Conservation (phyloP, 2,888 invertebrate species). For the Uropetala carovei region DNA sequence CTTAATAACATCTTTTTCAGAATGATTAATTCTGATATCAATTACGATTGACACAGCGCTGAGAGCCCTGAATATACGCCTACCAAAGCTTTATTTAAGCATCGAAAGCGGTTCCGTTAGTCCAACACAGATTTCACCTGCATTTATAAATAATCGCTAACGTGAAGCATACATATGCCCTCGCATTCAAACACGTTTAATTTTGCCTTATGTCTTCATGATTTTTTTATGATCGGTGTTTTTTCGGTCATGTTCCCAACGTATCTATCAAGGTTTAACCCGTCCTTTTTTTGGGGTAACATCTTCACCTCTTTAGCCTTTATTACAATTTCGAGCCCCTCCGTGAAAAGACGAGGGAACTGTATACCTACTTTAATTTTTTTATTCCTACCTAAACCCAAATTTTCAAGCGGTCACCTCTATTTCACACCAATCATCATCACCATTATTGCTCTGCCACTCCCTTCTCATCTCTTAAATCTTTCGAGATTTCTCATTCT, state of each 20-base stretch:
- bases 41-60: too few species aligned
- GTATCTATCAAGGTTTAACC: constrained; percentile 39
- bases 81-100: too few species aligned
- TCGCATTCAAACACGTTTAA: not conserved
- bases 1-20: too few species aligned
- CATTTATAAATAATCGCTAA: not conserved
- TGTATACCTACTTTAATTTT: constrained; percentile 21
- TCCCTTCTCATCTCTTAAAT: constrained; percentile 35
- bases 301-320: constrained; percentile 9
- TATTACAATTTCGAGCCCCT: not conserved
- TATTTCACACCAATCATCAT: constrained; percentile 53
- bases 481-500: constrained; percentile 30
- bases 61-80: too few species aligned
- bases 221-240: not conserved
- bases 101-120: too few species aligned
- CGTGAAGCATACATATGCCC: not conserved
- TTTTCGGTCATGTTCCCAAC: constrained; percentile 8
- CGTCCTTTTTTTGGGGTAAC: constrained; percentile 17
- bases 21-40: too few species aligned
- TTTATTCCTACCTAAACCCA: not conserved
- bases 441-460: constrained; percentile 2
- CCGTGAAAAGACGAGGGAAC: not conserved
- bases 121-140: too few species aligned
- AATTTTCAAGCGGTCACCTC: constrained; percentile 45
- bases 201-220: not conserved